Evolutionary conservation across 2,113 vertebrate genomes (phyloP), one percentile per base, ranked within the genome.

Genomic region (Larimichthys polyactis): DNA sequence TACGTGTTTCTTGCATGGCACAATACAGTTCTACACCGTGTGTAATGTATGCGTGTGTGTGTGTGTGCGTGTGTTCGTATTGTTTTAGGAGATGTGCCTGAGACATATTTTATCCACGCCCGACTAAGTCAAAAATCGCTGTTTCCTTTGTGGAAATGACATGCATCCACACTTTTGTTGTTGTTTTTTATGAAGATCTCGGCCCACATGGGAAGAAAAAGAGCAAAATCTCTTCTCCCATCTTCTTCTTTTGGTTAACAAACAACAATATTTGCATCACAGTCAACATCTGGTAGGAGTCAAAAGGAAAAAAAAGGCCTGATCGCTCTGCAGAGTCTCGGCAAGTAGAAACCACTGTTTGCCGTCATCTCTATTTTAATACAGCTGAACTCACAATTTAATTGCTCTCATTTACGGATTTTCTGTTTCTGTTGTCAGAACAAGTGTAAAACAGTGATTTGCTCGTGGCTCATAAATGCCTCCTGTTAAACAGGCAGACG

Each of bases 401-500:
- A 80, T 85, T 79, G 32, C 57, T 60, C 46, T 36, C 52, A 59
- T 89, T 82, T 87, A 44, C 69, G 80, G 67, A 51, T 72, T 75
- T 72, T 71, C 66, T 10, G 20, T 76, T 59, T 66, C 52, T 71
- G 12, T 84, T 81, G 58, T 83, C 67, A 81, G 59, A 80, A 46
- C 65, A 66, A 71, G 69, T 72, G 70, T 79, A 81, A 78, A 86
- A n/a, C 9, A 55, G 54, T 48, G 32, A 87, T 77, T 81, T 77
- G 24, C 68, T 85, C 59, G 60, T 67, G 63, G 79, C 57, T 83
- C 76, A 72, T 82, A 69, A 87, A 82, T 76, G 48, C 69, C 81
- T 67, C 73, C 79, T 79, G 84, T 75, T 85, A 85, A 79, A 79
- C 20, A 78, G 29, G 74, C 71, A 57, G 74, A 76, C 44, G 81